These are phyloP conservation scores for Pocillopora verrucosa DNA, from an alignment of 64 coral and sea anemone genomes.

Conservation along the genomic window DNA sequence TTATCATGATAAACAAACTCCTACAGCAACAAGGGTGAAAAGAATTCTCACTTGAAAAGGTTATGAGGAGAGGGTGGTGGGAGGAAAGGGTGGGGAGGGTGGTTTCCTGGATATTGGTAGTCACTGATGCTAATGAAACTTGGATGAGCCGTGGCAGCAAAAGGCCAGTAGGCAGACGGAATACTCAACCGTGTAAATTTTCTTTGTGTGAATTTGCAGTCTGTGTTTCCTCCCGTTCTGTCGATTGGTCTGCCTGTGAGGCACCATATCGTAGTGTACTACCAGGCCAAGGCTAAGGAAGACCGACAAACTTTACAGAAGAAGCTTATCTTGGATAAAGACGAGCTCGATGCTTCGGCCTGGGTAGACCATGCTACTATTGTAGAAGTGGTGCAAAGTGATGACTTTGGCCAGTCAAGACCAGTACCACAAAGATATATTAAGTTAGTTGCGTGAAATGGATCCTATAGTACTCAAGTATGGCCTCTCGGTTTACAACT, in stretches of 20 bases:
- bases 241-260: constrained; percentile 76
- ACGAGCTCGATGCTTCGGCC: constrained; percentile 77
- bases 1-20: too few relatives aligned
- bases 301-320: constrained; percentile 53
- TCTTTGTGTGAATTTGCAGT: constrained; percentile 48
- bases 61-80: not conserved
- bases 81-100: not conserved
- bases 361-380: constrained; percentile 73
- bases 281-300: constrained; percentile 51
- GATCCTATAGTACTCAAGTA: too few relatives aligned
- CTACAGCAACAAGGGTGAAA: too few relatives aligned
- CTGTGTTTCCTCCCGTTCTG: constrained; percentile 78
- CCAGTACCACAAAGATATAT: constrained; percentile 79
- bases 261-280: constrained; percentile 94
- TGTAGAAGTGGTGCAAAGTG: constrained; percentile 60
- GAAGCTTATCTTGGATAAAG: constrained; percentile 45
- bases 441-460: not conserved
- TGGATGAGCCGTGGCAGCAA: too few relatives aligned
- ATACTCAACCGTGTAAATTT: too few relatives aligned
- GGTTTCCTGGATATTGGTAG: too few relatives aligned
- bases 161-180: not conserved
- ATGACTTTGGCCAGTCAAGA: constrained; percentile 91
- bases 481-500: too few relatives aligned
- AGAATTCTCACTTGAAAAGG: too few relatives aligned
- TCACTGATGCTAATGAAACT: too few relatives aligned